Percentiles rank a stretch among this genome's conserved stretches.
Evolutionary conservation across 2,888 invertebrate species (phyloP).

Genomic region (Hypomecis atomaria): DNA sequence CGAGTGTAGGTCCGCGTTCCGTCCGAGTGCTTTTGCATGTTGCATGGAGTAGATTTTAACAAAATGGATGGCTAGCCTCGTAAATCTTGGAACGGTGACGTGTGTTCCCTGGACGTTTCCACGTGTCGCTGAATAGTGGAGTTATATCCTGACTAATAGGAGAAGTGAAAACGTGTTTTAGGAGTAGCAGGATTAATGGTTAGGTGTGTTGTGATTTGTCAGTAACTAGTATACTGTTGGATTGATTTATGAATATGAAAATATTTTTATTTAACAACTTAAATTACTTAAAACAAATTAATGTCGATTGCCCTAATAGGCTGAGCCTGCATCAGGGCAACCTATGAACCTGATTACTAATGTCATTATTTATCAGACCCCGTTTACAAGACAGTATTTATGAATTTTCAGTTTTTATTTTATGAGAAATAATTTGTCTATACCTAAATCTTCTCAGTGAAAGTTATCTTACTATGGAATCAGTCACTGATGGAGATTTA

Average conservation of each 20-base stretch:
- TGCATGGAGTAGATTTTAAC: constrained; percentile 69
- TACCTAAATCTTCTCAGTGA: no score
- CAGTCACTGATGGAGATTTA: no score
- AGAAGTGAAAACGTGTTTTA: constrained; percentile 20
- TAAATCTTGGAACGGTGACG: constrained; percentile 70
- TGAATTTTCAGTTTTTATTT: not conserved
- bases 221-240: not conserved
- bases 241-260: not conserved
- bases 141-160: constrained; percentile 24
- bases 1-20: constrained; percentile 49
- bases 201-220: constrained; percentile 12
- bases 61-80: constrained; percentile 67
- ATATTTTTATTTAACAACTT: no score
- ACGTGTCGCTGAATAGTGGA: constrained; percentile 30
- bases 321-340: no score
- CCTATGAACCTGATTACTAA: no score
- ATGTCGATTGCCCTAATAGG: no score
- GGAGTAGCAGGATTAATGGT: constrained; percentile 8
- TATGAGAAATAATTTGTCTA: no score
- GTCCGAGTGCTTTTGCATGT: constrained; percentile 77
- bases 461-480: no score
- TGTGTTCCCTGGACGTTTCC: constrained; percentile 43
- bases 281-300: no score
- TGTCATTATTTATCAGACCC: no score
- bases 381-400: no score